Base-by-base conservation (phyloP, 92 coral and sea anemone genomes). In the Heteractis magnifica region DNA sequence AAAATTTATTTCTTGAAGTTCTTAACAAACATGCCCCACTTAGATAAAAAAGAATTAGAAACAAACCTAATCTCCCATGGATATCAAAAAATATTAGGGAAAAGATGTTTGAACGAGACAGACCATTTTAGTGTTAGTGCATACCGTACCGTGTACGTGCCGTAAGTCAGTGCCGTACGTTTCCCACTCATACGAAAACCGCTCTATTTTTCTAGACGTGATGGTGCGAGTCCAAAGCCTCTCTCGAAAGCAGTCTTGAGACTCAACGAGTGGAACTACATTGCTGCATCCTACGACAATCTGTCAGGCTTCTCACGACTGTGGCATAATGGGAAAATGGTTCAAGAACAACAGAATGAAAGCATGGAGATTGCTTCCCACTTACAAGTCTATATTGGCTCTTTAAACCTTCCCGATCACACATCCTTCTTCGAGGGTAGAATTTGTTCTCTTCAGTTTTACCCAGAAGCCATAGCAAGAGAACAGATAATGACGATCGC, bases 241-340 rank as follows among this genome's bases (percentile, higher is more conserved):
- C 64, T 89, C 12, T 15, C 86, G 49, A 90, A 86, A 53, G 81
- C 97, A 1, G 92, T 87, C 21, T 70, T 93, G 13, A 88, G 76
- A 14, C 77, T 89, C 26, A 93, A 93, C 82, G 52, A 84, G 44
- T 93, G 97, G 97, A 93, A 93, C 88, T 91, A 88, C 83, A 89
- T 93, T 52, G 97, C 90, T 1, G 91, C 94, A 20, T 88, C 94
- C 9, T 93, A 91, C 81, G 91, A 91, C 52, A 85, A 68, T 70
- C 86, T 88, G 0, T 70, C 97, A 18, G 91, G 94, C 8, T 81
- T 79, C 4, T 88, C 86, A 49, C 84, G 88, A 34, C 81, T 93
- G 18, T 93, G 97, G 97, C 97, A 93, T 76, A 87, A 93, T 52
- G 94, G 97, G 73, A 86, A 85, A 58, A 84, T 86, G 73, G 97